A percentile compares a stretch with the other conserved stretches of the same genome.
These are phyloP conservation scores for Ctenodactylus gundi DNA, from an alignment of 2,113 vertebrate species.

Conservation along the genomic window DNA sequence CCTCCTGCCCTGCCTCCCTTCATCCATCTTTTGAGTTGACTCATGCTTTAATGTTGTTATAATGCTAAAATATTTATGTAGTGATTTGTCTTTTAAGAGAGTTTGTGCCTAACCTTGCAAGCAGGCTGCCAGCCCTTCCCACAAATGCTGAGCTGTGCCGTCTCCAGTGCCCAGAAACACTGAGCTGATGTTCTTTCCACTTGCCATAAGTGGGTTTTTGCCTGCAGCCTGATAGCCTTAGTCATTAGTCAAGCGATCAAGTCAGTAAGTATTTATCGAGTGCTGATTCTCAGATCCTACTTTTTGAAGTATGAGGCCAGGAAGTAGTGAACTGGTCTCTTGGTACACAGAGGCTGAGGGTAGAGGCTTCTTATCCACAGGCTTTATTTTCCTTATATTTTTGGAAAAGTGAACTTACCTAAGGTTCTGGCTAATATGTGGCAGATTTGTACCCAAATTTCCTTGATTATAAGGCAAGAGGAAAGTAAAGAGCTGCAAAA, in stretches of 20 bases:
- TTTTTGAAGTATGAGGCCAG: neutral
- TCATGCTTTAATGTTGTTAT: constrained; percentile 1
- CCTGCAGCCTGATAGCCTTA: neutral
- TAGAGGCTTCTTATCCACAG: neutral
- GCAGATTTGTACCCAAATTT: neutral
- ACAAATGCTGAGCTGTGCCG: neutral
- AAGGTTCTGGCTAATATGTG: neutral
- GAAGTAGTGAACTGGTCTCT: neutral
- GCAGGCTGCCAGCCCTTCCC: neutral
- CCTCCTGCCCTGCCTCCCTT: neutral
- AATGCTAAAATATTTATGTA: constrained; percentile 8
- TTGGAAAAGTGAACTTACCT: neutral
- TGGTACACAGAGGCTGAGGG: neutral
- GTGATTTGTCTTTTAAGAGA: constrained; percentile 9
- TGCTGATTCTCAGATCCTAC: neutral
- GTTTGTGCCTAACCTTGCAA: neutral
- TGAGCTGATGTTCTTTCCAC: neutral
- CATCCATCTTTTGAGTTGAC: constrained; percentile 19
- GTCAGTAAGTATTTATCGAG: neutral
- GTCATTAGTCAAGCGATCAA: neutral
- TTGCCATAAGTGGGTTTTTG: neutral
- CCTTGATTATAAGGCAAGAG: neutral
- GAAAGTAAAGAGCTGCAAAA: neutral
- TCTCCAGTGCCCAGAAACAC: neutral
- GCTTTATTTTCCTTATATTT: neutral